These are phyloP conservation scores for Dendrocincla tyrannina DNA, from an alignment of 2,797 vertebrate genomes.

Conservation along the genomic window DNA sequence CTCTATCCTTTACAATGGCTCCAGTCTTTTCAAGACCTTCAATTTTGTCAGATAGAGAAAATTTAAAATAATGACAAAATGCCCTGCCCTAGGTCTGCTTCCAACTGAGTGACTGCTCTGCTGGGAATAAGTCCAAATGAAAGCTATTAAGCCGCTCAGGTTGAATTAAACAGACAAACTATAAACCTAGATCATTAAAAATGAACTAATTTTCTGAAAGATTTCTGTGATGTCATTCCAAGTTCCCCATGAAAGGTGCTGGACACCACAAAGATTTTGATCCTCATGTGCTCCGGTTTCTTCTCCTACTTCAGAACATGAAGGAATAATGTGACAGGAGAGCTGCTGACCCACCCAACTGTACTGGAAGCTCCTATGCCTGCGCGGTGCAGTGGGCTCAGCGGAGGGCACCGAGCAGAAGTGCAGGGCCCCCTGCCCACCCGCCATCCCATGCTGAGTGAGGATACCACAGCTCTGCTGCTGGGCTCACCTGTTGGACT, in stretches of 20 bases:
- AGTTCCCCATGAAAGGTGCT: background rate
- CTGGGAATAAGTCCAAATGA: conserved; percentile 74
- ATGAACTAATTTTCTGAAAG: conserved; percentile 27
- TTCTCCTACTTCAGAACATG: background rate
- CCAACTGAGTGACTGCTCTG: conserved; percentile 73
- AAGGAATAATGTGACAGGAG: background rate
- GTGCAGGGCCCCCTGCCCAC: background rate
- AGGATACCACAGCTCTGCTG: background rate
- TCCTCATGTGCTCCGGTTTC: conserved; percentile 10
- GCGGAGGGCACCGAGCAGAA: background rate
- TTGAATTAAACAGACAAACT: conserved; percentile 73
- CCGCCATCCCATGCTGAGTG: accelerated
- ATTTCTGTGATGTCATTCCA: background rate
- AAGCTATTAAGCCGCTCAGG: conserved; percentile 63
- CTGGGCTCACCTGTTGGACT: background rate
- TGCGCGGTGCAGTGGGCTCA: accelerated
- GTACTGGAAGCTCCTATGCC: accelerated
- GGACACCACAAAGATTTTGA: background rate
- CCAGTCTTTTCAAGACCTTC: conserved; percentile 75
- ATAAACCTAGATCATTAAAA: conserved; percentile 71
- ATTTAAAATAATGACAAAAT: conserved; percentile 76
- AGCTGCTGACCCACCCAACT: background rate
- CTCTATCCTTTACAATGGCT: conserved; percentile 56
- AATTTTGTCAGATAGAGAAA: conserved; percentile 75
- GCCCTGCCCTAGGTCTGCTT: conserved; percentile 74